These are phyloP conservation scores for Bos indicus DNA, from an alignment of 2,113 vertebrate species.

Conservation along the genomic window DNA sequence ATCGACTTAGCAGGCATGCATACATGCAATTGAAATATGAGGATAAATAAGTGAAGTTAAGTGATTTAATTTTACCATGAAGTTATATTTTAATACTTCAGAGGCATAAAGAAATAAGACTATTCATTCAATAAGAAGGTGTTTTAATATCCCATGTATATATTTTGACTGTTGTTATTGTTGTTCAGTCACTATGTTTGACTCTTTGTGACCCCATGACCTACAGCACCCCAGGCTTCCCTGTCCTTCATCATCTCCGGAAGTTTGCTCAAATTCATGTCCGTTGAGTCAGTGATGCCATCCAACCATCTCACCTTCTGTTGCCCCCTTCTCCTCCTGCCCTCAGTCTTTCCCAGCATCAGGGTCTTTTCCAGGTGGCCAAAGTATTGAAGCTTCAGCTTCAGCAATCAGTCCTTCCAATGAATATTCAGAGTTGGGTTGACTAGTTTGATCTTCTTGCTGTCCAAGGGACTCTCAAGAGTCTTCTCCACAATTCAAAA, in stretches of 20 bases:
- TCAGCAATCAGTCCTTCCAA: background rate
- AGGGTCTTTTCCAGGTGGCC: background rate
- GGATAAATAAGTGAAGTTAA: background rate
- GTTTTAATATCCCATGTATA: background rate
- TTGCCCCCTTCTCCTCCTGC: background rate
- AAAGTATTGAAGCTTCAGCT: background rate
- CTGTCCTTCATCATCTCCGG: background rate
- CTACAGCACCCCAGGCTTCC: background rate
- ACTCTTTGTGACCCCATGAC: background rate
- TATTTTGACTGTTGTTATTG: background rate
- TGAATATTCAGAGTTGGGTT: background rate
- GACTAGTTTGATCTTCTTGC: background rate
- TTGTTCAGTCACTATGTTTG: background rate
- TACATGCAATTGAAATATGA: background rate
- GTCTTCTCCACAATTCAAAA: background rate
- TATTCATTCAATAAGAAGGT: background rate
- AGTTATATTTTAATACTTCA: background rate
- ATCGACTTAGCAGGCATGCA: background rate
- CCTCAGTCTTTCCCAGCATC: background rate
- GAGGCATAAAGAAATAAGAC: background rate
- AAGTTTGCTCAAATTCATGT: background rate
- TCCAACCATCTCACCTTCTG: background rate
- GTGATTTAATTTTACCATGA: background rate
- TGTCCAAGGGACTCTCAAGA: background rate
- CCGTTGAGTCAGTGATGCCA: background rate